Evolutionary conservation across 2,113 vertebrate genomes (phyloP).

Genomic region (Brachyistius frenatus): DNA sequence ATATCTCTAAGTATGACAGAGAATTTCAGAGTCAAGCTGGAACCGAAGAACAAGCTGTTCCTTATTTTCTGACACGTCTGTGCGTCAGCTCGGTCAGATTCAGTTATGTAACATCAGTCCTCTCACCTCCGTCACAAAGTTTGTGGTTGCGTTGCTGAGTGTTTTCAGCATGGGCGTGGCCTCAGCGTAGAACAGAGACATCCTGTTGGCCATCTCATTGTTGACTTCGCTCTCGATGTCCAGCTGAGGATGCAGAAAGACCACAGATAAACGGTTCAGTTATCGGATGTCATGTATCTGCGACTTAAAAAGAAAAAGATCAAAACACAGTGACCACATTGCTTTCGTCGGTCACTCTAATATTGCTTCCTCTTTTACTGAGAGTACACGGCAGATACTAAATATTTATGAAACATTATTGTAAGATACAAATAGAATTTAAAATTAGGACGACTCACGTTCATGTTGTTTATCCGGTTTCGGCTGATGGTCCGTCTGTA

Average conservation of each 20-base stretch:
- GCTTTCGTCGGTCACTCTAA: no score
- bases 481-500: slow-evolving; percentile 96
- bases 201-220: slow-evolving; percentile 99
- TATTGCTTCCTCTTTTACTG: no score
- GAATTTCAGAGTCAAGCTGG: no score
- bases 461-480: slow-evolving; percentile 98
- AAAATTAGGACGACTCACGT: slow-evolving; percentile 85
- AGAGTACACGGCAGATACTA: no score
- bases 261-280: background rate
- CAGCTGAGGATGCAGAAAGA: slow-evolving; percentile 81
- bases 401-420: no score
- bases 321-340: background rate
- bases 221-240: slow-evolving; percentile 98
- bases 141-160: slow-evolving; percentile 95
- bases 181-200: slow-evolving; percentile 99
- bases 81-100: no score
- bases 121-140: slow-evolving; percentile 95
- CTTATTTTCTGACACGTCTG: no score
- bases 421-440: background rate
- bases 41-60: no score
- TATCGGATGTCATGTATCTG: background rate
- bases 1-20: no score
- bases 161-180: slow-evolving; percentile 99
- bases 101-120: background rate
- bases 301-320: background rate